Evolutionary conservation across 1,140 invertebrate species (phyloP).

Genomic region (Achatina immaculata): DNA sequence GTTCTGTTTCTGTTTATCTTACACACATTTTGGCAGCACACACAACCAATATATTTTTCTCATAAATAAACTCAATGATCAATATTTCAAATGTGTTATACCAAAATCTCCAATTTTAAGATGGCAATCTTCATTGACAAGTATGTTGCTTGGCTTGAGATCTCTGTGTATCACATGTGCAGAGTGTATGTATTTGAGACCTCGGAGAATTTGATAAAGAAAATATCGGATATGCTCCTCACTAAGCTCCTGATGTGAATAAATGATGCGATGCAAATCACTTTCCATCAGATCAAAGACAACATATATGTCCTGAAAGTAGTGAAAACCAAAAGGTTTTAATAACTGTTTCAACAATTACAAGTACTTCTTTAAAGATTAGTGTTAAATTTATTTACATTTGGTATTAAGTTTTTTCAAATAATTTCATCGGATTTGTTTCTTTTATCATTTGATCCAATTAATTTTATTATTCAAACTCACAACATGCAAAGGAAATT

Average conservation of each 20-base stretch:
- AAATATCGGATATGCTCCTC: slow-evolving; percentile 72
- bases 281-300: slow-evolving; percentile 74
- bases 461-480: too few species aligned
- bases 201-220: slow-evolving; percentile 72
- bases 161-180: slow-evolving; percentile 73
- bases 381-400: too few species aligned
- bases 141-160: slow-evolving; percentile 73
- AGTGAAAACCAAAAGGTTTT: too few species aligned
- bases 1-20: too few species aligned
- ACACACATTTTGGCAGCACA: too few species aligned
- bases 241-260: slow-evolving; percentile 71
- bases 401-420: too few species aligned
- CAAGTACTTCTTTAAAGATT: too few species aligned
- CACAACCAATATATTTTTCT: too few species aligned
- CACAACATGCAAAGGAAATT: too few species aligned
- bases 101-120: slow-evolving; percentile 74
- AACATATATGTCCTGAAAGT: slow-evolving; percentile 70
- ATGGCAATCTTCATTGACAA: slow-evolving; percentile 73
- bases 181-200: slow-evolving; percentile 73
- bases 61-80: too few species aligned
- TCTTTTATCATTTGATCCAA: too few species aligned
- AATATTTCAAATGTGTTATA: slow-evolving; percentile 33
- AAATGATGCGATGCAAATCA: slow-evolving; percentile 73
- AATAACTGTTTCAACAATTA: neutral
- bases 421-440: too few species aligned